These are phyloP conservation scores for Camponotus floridanus DNA, from an alignment of 1,140 invertebrate genomes.

Conservation along the genomic window DNA sequence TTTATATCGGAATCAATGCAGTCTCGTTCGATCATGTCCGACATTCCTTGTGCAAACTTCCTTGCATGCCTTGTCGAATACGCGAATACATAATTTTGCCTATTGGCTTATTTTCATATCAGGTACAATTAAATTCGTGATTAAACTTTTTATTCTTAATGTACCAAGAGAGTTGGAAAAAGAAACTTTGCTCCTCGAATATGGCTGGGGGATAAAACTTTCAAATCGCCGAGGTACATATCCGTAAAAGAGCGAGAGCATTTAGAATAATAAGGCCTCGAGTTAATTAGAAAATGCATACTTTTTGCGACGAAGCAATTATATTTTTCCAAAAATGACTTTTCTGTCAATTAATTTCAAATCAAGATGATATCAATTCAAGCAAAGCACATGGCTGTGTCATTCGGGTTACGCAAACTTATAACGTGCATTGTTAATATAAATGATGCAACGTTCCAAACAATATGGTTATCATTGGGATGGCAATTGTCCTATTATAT, in stretches of 20 bases:
- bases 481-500: conserved; percentile 25
- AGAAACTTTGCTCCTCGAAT: conserved; percentile 34
- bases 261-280: conserved; percentile 1
- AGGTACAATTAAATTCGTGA: conserved; percentile 39
- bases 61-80: conserved; percentile 25
- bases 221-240: conserved; percentile 16
- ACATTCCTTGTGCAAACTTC: conserved; percentile 49
- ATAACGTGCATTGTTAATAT: background rate
- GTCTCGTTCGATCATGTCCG: conserved; percentile 27
- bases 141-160: conserved; percentile 63
- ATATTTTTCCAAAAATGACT: background rate
- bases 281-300: conserved; percentile 32
- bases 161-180: conserved; percentile 6
- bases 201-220: conserved; percentile 4
- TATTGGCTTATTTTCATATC: conserved; percentile 54
- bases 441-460: conserved; percentile 30
- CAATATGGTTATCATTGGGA: background rate
- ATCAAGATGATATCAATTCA: conserved; percentile 2
- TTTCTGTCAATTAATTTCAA: conserved; percentile 8
- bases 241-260: conserved; percentile 17
- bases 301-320: background rate
- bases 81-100: conserved; percentile 43
- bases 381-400: background rate
- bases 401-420: background rate
- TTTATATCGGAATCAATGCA: conserved; percentile 58